Conservation (phyloP, 2,888 invertebrate species). For the Trachelus iudaicus region DNA sequence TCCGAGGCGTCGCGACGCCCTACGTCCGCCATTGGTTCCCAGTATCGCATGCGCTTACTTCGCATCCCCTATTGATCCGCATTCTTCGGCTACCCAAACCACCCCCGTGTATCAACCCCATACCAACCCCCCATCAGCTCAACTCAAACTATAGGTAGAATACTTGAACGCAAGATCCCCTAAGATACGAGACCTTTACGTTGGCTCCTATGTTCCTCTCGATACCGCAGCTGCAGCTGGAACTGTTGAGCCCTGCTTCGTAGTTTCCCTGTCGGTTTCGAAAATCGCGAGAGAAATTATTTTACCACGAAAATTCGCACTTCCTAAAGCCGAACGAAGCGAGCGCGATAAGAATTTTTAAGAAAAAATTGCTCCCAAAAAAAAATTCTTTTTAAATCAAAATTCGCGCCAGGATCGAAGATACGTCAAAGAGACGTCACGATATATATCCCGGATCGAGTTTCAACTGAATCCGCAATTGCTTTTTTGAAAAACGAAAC, state of each 20-base stretch:
- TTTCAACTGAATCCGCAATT: not conserved
- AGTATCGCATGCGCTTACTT: constrained; percentile 50
- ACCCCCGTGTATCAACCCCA: constrained; percentile 12
- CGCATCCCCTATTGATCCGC: constrained; percentile 54
- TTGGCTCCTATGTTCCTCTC: constrained; percentile 32
- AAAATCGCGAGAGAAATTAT: not conserved
- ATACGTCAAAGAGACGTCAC: not conserved
- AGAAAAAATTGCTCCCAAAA: not conserved
- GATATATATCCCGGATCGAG: not conserved
- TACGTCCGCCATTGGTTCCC: constrained; percentile 51
- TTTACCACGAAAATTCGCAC: not conserved
- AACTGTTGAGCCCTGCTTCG: not conserved
- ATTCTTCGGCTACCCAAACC: constrained; percentile 16
- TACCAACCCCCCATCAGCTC: not conserved
- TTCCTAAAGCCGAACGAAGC: not conserved
- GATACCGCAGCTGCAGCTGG: constrained; percentile 15
- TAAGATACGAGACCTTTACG: constrained; percentile 52
- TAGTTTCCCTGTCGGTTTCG: not conserved
- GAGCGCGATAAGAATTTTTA: not conserved
- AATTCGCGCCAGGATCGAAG: not conserved
- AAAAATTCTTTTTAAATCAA: not conserved
- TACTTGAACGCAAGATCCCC: constrained; percentile 56
- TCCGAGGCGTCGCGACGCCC: constrained; percentile 45
- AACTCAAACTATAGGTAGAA: constrained; percentile 28
- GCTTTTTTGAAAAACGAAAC: not conserved